phyloP scores from a whole-genome alignment of 2,797 vertebrate species.

The Pteronotus mesoamericanus region DNA sequence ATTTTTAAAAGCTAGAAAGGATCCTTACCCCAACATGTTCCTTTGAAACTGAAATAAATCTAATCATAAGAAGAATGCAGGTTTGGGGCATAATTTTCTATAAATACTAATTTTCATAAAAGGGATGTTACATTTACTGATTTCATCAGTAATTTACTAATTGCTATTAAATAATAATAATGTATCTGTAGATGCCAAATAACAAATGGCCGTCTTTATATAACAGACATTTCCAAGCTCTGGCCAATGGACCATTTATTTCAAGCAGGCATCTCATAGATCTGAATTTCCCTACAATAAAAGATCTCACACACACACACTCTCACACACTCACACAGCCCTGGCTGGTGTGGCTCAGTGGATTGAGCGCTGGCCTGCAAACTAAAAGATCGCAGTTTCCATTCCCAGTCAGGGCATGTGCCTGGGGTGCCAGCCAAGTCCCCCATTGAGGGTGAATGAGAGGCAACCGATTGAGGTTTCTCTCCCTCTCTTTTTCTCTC shows the following conservation, averaged over 20 bases:
- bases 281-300: conserved; percentile 21
- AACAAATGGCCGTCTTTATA: not conserved
- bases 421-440: too few relatives aligned
- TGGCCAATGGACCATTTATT: not conserved
- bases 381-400: too few relatives aligned
- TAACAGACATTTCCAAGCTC: conserved; percentile 7
- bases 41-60: not conserved
- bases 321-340: too few relatives aligned
- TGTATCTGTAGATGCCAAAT: not conserved
- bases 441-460: rapidly evolving
- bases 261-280: not conserved
- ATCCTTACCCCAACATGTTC: not conserved
- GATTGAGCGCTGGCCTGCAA: too few relatives aligned
- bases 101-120: not conserved
- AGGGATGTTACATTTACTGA: not conserved
- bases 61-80: not conserved
- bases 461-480: too few relatives aligned
- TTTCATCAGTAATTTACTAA: not conserved
- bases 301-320: too few relatives aligned
- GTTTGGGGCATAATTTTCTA: not conserved
- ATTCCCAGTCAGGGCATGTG: too few relatives aligned
- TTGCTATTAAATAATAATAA: not conserved
- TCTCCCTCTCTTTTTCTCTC: too few relatives aligned
- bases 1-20: not conserved
- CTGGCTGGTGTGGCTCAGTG: too few relatives aligned